Base-by-base conservation (phyloP, 2,113 vertebrate species). In the Nothocercus nigrocapillus region DNA sequence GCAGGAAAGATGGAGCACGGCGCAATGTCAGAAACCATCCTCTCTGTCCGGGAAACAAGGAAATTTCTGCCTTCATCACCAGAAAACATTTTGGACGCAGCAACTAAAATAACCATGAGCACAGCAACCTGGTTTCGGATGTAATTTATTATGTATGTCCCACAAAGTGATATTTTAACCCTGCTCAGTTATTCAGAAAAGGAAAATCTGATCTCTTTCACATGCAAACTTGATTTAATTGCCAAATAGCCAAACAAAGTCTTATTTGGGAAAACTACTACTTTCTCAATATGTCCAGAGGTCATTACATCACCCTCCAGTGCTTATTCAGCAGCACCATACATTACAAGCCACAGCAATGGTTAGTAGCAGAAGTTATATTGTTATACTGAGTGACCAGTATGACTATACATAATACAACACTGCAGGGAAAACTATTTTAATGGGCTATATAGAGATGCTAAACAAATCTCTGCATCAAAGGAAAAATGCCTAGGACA, bases 331-430 rank as follows among this genome's bases (percentile, higher is more conserved):
- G 59, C 24, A 82, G 28, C 53, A 83, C 11, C 5, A 4, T 18
- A 8, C 5, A 54, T 34, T 9, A 13, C 45, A 70, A 91, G 64
- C 77, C 49, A 78, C 17, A 58, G 18, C 24, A 45, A 13, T 40
- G 7, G 5, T 63, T 40, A 82, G 66, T 82, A 91, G 44, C 12
- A 42, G 66, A 77, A 47, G 5, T 7, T 9, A 28, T 67, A 21
- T 66, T 66, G 6, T 72, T 63, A 32, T 22, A 54, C 5, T 11
- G 68, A 38, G 15, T 27, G 24, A 45, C 45, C 0, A 0, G 3
- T 36, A 45, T 34, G 49, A 24, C 49, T 49, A 67, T 40, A 73
- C 36, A 22, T 49, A 49, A 49, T 21, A 70, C 16, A 66, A 17
- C 32, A 8, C 34, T 82, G 61, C 5, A 89, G 58, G 38, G 20